Percentiles rank a stretch among this genome's conserved stretches.
phyloP scores from a whole-genome alignment of 2,888 invertebrate genomes.

The Platynereis dumerilii region DNA sequence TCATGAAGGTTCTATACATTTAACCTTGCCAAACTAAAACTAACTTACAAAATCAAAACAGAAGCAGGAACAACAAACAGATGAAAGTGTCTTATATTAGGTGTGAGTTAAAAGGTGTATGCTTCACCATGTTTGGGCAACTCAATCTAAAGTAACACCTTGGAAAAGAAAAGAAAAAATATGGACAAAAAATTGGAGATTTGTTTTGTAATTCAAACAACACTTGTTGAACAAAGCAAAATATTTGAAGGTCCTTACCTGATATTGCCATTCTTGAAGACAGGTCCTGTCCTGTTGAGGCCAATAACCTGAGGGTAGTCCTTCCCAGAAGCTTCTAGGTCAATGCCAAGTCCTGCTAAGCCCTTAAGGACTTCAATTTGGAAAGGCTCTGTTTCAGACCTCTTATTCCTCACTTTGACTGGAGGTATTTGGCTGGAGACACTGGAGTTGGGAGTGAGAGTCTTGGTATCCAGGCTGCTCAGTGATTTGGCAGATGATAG shows the following conservation, averaged over 20 bases:
- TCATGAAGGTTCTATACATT: too few relatives aligned
- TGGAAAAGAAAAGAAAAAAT: too few relatives aligned
- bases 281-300: conserved; percentile 51
- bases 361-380: conserved; percentile 56
- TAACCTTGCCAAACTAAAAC: too few relatives aligned
- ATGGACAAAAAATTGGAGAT: too few relatives aligned
- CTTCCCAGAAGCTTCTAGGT: conserved; percentile 44
- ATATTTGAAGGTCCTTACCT: conserved; percentile 46
- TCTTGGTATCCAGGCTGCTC: background rate
- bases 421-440: background rate
- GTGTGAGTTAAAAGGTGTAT: too few relatives aligned
- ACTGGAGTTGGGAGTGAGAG: background rate
- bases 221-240: too few relatives aligned
- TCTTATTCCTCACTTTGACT: conserved; percentile 18
- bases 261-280: conserved; percentile 52
- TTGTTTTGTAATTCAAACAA: too few relatives aligned
- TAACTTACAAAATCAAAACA: too few relatives aligned
- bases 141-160: too few relatives aligned
- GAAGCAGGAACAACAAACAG: too few relatives aligned
- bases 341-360: conserved; percentile 57
- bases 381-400: conserved; percentile 50
- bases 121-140: too few relatives aligned
- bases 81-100: too few relatives aligned
- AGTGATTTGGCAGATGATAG: background rate
- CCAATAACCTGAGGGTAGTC: conserved; percentile 48